Evolutionary conservation across 2,888 invertebrate species (phyloP).

Genomic region (Priocnemis perturbator): DNA sequence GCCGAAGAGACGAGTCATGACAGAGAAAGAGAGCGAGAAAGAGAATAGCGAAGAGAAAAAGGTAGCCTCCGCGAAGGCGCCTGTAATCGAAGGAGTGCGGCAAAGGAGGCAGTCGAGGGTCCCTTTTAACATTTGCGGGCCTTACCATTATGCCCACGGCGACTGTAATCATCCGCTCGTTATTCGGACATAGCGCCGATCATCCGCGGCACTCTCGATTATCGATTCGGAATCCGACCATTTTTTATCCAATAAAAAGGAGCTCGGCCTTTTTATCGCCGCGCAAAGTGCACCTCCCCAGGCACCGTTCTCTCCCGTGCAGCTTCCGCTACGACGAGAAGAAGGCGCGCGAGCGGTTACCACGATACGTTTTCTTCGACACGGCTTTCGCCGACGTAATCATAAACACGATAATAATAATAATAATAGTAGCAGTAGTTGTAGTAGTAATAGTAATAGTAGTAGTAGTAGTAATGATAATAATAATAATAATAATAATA

Average conservation of each 20-base stretch:
- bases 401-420: too few species aligned
- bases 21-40: too few species aligned
- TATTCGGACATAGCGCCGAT: constrained; percentile 41
- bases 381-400: constrained; percentile 5
- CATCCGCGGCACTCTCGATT: constrained; percentile 29
- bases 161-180: constrained; percentile 67
- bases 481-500: too few species aligned
- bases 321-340: constrained; percentile 26
- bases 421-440: too few species aligned
- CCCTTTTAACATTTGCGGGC: constrained; percentile 53
- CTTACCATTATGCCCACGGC: constrained; percentile 56
- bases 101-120: background rate
- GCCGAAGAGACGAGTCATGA: background rate
- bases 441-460: too few species aligned
- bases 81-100: constrained; percentile 41
- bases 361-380: background rate
- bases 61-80: constrained; percentile 30
- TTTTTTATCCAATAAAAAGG: constrained; percentile 34
- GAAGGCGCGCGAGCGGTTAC: background rate
- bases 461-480: too few species aligned
- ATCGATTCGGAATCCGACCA: constrained; percentile 36
- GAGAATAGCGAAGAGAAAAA: background rate
- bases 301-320: constrained; percentile 10
- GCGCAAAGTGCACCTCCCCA: constrained; percentile 31
- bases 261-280: constrained; percentile 21